Base-by-base conservation (phyloP, 2,888 invertebrate species). In the Saturnia japonica region DNA sequence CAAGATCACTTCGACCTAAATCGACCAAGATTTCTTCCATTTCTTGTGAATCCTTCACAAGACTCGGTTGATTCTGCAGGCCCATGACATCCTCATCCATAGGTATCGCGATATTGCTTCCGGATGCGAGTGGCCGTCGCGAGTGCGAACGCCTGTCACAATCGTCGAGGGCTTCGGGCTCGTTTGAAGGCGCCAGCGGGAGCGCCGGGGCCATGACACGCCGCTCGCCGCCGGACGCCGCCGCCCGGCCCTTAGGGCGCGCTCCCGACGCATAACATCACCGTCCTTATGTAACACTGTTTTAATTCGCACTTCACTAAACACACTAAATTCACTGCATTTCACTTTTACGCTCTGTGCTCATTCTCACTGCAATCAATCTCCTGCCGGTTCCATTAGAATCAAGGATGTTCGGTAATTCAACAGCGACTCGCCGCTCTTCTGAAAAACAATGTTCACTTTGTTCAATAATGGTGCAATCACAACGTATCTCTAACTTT, bases 121-220 rank as follows among this genome's bases (percentile, higher is more conserved):
- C 93, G 84, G 93, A 88, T 85, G 88, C 87, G 72, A 93, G 88
- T 86, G 92, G 91, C 87, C 89, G 91, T 88, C 93, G 90, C 57
- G 84, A 86, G 76, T 84, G 85, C 76, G 83, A 77, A 70, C 80
- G 77, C 76, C 83, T 87, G 72, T 88, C 87, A 71, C 80, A 78
- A 72, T 85, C 86, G 76, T 83, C 82, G 74, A 83, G 77, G 78
- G 84, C 78, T 80, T 84, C 83, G 76, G 82, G 82, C 84, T 88
- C 87, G 81, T 87, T 85, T 85, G 87, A 92, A 79, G 90, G 93
- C 85, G 94, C 91, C 95, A 97, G 97, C 89, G 97, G 97, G 94
- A 98, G 96, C 95, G 98, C 98, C 95, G 98, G 98, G 96, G 98
- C 98, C 98, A 98, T 98, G 96, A 97, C 95, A 96, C 96, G 95